Conservation (phyloP, 1,140 invertebrate genomes). For the Brevipalpus yothersi region DNA sequence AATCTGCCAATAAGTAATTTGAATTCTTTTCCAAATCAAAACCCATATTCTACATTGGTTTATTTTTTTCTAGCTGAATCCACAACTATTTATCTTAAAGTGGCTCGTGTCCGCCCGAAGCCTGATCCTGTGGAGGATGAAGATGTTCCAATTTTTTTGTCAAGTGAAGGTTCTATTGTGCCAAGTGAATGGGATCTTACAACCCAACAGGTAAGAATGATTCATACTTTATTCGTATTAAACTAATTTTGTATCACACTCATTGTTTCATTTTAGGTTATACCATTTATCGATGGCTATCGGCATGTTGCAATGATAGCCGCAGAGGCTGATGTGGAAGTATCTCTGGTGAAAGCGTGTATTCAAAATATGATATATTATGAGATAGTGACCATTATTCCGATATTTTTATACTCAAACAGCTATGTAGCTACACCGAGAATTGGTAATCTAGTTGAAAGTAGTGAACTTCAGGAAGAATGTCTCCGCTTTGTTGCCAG, state of each 20-base stretch:
- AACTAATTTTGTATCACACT: not conserved
- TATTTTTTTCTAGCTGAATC: constrained; percentile 18
- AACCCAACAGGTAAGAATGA: constrained; percentile 36
- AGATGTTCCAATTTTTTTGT: constrained; percentile 58
- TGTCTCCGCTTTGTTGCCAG: constrained; percentile 45
- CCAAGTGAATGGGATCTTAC: constrained; percentile 70
- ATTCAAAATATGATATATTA: constrained; percentile 75
- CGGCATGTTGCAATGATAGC: constrained; percentile 46
- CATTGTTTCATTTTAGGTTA: constrained; percentile 34
- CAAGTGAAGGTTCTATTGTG: constrained; percentile 27
- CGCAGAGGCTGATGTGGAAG: constrained; percentile 56
- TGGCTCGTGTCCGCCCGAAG: constrained; percentile 20
- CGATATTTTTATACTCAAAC: constrained; percentile 80
- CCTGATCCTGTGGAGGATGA: constrained; percentile 59
- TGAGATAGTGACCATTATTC: constrained; percentile 49
- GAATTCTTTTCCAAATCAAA: not conserved
- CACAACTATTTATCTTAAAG: constrained; percentile 24
- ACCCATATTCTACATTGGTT: not conserved
- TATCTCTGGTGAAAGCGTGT: constrained; percentile 74
- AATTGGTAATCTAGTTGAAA: constrained; percentile 30
- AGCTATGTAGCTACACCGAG: constrained; percentile 61
- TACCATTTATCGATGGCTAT: constrained; percentile 71
- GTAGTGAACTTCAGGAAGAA: constrained; percentile 39
- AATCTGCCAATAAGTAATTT: constrained; percentile 25
- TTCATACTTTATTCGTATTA: not conserved